Conservation (phyloP, 2,113 vertebrate genomes). For the Anarrhichthys ocellatus region DNA sequence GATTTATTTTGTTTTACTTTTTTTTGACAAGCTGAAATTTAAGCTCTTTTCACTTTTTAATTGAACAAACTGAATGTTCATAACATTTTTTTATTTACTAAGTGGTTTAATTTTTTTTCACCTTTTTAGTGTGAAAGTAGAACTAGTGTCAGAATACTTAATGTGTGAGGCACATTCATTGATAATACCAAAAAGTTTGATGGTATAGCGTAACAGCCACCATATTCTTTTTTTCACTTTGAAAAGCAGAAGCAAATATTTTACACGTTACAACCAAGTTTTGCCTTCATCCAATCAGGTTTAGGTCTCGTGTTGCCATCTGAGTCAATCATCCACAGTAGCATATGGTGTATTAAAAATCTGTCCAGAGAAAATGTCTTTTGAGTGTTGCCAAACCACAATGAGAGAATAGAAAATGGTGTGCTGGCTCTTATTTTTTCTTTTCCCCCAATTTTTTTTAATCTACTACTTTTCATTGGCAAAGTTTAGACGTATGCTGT, state of each 20-base stretch:
- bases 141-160: too few relatives aligned
- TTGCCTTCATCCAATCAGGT: slow-evolving; percentile 6
- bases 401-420: slow-evolving; percentile 33
- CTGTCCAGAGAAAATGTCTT: slow-evolving; percentile 38
- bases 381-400: slow-evolving; percentile 41
- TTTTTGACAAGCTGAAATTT: not conserved
- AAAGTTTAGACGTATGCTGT: not conserved
- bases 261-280: not conserved
- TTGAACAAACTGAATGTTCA: not conserved
- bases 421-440: not conserved
- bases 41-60: slow-evolving; percentile 21
- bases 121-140: too few relatives aligned
- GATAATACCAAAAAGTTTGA: not conserved
- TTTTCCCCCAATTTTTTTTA: not conserved
- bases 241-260: slow-evolving; percentile 27
- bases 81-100: not conserved
- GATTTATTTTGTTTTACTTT: not conserved
- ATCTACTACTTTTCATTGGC: not conserved
- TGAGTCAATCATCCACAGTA: slow-evolving; percentile 27
- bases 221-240: not conserved
- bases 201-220: not conserved
- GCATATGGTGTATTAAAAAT: slow-evolving; percentile 11
- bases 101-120: not conserved
- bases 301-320: not conserved
- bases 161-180: too few relatives aligned